Base-by-base conservation (phyloP, 2,797 vertebrate genomes). In the Oophaga sylvatica region DNA sequence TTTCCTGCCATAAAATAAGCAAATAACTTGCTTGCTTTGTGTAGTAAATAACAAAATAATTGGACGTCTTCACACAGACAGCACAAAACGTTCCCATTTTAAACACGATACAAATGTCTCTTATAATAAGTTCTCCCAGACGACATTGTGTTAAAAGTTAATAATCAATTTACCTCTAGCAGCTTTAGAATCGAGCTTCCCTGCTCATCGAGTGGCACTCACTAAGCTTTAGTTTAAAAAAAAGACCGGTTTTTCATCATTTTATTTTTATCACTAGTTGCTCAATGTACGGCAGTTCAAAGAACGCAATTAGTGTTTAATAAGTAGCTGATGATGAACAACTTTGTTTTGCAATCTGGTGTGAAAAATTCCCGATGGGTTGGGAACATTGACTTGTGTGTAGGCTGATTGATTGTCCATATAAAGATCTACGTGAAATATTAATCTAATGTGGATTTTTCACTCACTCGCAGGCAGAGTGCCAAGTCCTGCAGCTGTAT, bases 161-260 rank as follows among this genome's bases (percentile, higher is more conserved):
- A 76, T 63, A 2, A 48, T 35, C 53, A 5, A n/a, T 53, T n/a
- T 84, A 62, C 31, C 67, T 73, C 20, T 16, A 45, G 22, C 17
- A 5, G 81, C 70, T 35, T 16, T 45, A 26, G 57, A n/a, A 60
- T 84, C 70, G 63, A 1, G 56, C 41, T 59, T 19, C 57, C 57
- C 11, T 60, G 19, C 8, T 63, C 41, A 65, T 63, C 22, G 5
- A 45, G 10, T 76, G 35, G 15, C 17, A 63, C 20, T 73, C n/a
- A 63, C 19, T 75, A 53, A 73, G 22, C 57, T 41, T 48, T 76
- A 29, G 57, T n/a, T 41, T 7, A 20, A 10, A 29, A 29, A 29
- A 53, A 48, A 81, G n/a, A 82, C 80, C 26, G 19, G 68, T 73
- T 83, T 73, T 73, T 83, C 80, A 29, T 17, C 45, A 73, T 73